Base-by-base conservation (phyloP, 1,140 invertebrate genomes). In the Drosophila subpulchrella region DNA sequence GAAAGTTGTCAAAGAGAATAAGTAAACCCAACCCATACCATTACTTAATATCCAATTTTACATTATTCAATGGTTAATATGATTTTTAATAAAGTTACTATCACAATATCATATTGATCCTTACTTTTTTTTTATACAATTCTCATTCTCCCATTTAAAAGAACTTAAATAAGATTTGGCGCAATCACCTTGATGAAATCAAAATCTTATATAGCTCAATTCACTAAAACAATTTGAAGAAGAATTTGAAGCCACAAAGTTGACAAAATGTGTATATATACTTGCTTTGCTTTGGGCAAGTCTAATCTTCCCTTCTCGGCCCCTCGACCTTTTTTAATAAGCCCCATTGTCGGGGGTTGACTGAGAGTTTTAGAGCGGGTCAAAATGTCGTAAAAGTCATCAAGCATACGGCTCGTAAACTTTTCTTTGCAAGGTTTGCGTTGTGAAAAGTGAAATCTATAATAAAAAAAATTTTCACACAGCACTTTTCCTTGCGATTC, bases 381-480 rank as follows among this genome's bases (percentile, higher is more conserved):
- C 70, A 63, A 77, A 83, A 75, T 75, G 80, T 75, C 81, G 79
- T 84, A 84, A 84, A 84, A 60, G 62, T 58, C 81, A 85, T 80
- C 71, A 74, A 59, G 62, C 60, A 74, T 65, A 66, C 60, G 56
- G 41, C 81, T 81, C 73, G 55, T 84, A 85, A 85, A 81, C 61
- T 63, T 75, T 32, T n/a, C 60, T 48, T 41, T 67, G 53, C 50
- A 36, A 32, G 27, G 24, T 30, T 55, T 41, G n/a, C 30, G 15
- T 46, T 36, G 58, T 39, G 57, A 80, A 84, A 84, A 84, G 77
- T 81, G 81, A 84, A 84, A 85, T 84, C 81, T 85, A 77, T 84
- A 85, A 84, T 77, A 84, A 73, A 79, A 85, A 73, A 84, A 85
- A 65, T 68, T 81, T 70, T 48, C 51, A 30, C 59, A 55, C 59